These are phyloP conservation scores for Bubalus kerabau DNA, from an alignment of 2,113 vertebrate genomes.

Conservation along the genomic window DNA sequence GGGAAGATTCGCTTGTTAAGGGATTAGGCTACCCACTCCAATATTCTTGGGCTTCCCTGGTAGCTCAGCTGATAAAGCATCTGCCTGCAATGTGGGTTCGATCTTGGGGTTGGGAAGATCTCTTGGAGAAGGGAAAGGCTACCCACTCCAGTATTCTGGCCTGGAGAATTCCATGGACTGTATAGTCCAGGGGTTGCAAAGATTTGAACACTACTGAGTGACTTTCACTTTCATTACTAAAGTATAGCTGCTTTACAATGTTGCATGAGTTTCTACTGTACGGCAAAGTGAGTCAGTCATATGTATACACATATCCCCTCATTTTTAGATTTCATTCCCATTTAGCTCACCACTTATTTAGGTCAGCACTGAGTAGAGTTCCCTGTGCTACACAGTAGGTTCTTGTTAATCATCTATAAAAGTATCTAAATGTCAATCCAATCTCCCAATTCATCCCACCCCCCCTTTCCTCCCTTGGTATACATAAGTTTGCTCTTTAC, in stretches of 20 bases:
- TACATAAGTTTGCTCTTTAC: neutral
- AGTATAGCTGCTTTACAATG: neutral
- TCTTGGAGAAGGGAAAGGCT: neutral
- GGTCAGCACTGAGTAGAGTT: neutral
- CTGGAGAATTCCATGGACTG: neutral
- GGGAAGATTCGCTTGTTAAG: rapidly evolving
- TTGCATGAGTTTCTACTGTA: neutral
- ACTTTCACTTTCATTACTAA: neutral
- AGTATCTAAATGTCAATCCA: neutral
- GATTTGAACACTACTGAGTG: neutral
- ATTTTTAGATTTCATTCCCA: neutral
- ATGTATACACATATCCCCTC: neutral
- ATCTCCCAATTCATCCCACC: neutral
- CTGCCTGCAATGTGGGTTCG: rapidly evolving
- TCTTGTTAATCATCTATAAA: neutral
- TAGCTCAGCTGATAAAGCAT: neutral
- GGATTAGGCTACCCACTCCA: neutral
- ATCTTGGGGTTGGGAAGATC: neutral
- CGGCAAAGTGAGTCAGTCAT: neutral
- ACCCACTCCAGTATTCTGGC: neutral
- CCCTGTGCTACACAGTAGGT: neutral
- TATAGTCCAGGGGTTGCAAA: neutral
- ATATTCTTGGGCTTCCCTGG: neutral
- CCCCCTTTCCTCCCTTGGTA: neutral
- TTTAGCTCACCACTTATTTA: neutral